Conservation (phyloP, 2,113 vertebrate species). For the Papio anubis region DNA sequence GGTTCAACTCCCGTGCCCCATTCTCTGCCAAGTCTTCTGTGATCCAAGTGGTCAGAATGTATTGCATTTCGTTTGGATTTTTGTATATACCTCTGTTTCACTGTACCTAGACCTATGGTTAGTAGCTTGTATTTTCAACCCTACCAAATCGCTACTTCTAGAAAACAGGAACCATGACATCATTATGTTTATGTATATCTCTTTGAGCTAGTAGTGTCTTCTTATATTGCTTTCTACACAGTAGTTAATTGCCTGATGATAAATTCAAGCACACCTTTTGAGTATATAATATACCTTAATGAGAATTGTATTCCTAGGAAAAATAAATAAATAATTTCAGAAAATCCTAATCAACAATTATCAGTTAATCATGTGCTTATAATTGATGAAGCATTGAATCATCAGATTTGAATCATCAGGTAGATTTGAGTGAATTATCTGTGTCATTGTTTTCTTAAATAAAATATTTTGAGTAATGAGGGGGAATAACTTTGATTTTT, state of each 20-base stretch:
- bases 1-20: background rate
- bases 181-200: background rate
- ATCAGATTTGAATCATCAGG: background rate
- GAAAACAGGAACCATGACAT: background rate
- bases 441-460: background rate
- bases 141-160: background rate
- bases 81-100: background rate
- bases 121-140: background rate
- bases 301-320: background rate
- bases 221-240: background rate
- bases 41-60: background rate
- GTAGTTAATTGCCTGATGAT: background rate
- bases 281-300: constrained; percentile 6
- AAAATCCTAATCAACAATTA: constrained; percentile 19
- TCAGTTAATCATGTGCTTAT: constrained; percentile 14
- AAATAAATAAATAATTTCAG: constrained; percentile 54
- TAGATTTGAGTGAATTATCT: background rate
- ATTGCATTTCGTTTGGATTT: background rate
- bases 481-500: background rate
- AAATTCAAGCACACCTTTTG: background rate
- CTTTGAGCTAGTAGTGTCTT: background rate
- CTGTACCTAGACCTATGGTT: background rate
- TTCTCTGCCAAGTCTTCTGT: background rate
- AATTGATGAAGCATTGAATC: background rate
- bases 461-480: constrained; percentile 8